Conservation (phyloP, 2,113 vertebrate genomes). For the Onychostruthus taczanowskii region DNA sequence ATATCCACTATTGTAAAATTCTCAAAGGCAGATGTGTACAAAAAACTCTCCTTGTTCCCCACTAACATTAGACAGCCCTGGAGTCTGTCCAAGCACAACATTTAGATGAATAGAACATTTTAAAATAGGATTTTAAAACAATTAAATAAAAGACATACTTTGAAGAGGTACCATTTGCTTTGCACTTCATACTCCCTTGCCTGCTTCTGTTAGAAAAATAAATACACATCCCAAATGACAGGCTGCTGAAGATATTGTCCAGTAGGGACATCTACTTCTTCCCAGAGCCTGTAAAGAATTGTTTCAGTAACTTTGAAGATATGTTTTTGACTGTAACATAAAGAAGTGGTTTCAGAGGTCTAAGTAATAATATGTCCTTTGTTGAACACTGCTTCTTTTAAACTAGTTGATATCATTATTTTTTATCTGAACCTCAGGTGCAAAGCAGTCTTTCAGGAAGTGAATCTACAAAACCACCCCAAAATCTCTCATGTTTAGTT, state of each 20-base stretch:
- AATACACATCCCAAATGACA: neutral
- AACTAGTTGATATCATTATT: neutral
- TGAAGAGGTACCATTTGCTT: neutral
- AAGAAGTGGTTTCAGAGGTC: neutral
- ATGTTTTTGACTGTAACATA: neutral
- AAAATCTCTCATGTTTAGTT: neutral
- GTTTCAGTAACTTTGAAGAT: neutral
- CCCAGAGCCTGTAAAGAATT: neutral
- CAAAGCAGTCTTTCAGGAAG: neutral
- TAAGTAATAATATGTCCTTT: neutral
- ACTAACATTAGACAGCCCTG: neutral
- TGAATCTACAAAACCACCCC: neutral
- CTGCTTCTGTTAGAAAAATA: neutral
- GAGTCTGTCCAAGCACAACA: constrained; percentile 33
- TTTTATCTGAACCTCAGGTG: neutral
- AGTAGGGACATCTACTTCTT: neutral
- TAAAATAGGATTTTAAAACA: neutral
- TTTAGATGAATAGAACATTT: neutral
- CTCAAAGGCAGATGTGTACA: neutral
- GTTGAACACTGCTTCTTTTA: neutral
- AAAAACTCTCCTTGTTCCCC: neutral
- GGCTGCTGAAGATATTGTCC: neutral
- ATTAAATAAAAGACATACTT: neutral
- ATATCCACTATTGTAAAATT: constrained; percentile 23
- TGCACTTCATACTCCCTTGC: neutral